phyloP scores from a whole-genome alignment of 30 jellyfish, hydroid and myxozoan species.

The Euphysa ruthae region DNA sequence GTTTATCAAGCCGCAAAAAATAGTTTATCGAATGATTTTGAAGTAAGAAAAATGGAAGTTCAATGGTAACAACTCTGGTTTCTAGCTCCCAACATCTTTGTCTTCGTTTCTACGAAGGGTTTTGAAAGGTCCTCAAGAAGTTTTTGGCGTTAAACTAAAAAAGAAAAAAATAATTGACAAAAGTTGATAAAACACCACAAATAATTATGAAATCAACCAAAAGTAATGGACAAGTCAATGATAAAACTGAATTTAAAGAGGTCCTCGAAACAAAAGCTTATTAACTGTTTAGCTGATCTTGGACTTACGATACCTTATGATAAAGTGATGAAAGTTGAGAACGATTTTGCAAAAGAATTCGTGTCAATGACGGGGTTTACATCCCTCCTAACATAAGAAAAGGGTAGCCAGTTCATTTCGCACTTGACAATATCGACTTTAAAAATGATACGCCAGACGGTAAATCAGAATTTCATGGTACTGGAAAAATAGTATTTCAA shows the following conservation, averaged over 20 bases:
- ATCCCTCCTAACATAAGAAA: too few relatives aligned
- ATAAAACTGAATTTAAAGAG: neutral
- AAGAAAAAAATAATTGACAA: conserved; percentile 1
- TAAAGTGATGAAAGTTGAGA: conserved; percentile 10
- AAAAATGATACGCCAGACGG: too few relatives aligned
- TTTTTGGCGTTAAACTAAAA: neutral
- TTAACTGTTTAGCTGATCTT: conserved; percentile 11
- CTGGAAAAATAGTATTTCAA: too few relatives aligned
- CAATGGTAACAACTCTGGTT: too few relatives aligned
- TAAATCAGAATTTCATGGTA: too few relatives aligned
- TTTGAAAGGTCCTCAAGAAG: conserved; percentile 15
- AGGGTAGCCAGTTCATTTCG: too few relatives aligned
- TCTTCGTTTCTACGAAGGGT: conserved; percentile 5
- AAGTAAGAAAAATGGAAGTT: too few relatives aligned
- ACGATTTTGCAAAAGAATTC: conserved; percentile 15
- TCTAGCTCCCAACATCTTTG: conserved; percentile 18
- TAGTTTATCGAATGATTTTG: conserved; percentile 3
- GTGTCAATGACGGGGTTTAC: too few relatives aligned
- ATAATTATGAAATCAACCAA: neutral
- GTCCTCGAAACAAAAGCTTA: conserved; percentile 11
- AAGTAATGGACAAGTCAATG: conserved; percentile 8
- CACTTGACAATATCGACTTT: too few relatives aligned
- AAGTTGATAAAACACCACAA: conserved; percentile 18
- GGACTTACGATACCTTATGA: conserved; percentile 24
- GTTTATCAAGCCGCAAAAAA: conserved; percentile 32